Conservation (phyloP, 2,888 invertebrate genomes). For the Harpalus rufipes region DNA sequence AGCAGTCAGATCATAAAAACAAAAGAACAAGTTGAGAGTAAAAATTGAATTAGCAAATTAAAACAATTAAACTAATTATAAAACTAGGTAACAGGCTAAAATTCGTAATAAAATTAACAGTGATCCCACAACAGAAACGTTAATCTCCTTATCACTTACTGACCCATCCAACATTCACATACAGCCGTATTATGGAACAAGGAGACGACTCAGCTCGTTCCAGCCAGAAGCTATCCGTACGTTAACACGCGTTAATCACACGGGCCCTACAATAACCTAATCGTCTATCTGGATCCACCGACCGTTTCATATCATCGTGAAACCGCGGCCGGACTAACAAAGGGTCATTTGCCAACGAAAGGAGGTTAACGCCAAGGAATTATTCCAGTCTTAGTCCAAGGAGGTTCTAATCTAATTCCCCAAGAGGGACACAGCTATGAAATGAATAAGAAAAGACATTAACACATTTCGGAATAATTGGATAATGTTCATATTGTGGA, state of each 20-base stretch:
- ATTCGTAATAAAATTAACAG: not conserved
- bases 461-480: not conserved
- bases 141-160: constrained; percentile 22
- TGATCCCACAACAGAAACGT: not conserved
- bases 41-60: not conserved
- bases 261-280: constrained; percentile 61
- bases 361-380: constrained; percentile 32
- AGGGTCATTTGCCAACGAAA: constrained; percentile 34
- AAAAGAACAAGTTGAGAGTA: not conserved
- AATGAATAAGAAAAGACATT: not conserved
- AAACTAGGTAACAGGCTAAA: not conserved
- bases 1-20: not conserved
- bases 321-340: constrained; percentile 24
- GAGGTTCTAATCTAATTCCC: constrained; percentile 32
- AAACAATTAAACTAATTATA: not conserved
- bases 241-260: constrained; percentile 61
- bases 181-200: not conserved
- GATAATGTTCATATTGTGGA: too few relatives aligned
- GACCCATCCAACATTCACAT: not conserved
- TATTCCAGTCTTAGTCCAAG: constrained; percentile 15
- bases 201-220: constrained; percentile 19
- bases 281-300: constrained; percentile 56
- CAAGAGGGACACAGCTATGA: not conserved
- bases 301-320: constrained; percentile 31
- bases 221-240: constrained; percentile 44